Base-by-base conservation (phyloP, 2,888 invertebrate genomes). In the Temnothorax ravouxi region DNA sequence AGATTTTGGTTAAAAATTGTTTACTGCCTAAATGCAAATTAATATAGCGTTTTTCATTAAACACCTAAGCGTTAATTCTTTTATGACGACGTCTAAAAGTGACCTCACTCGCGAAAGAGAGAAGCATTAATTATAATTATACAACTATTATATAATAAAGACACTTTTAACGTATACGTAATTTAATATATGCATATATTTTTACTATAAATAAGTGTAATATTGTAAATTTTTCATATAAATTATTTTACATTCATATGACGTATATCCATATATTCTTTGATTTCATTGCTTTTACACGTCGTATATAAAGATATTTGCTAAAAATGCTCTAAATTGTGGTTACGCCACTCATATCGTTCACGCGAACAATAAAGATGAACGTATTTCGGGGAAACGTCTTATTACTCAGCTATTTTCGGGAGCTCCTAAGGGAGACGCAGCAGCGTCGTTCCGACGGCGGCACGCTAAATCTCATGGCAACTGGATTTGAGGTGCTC, bases 381-480 rank as follows among this genome's bases (percentile, higher is more conserved):
- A 50, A 38, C 21, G 50, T 62, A 34, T 62, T 62, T 11, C 21
- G 21, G 21, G 6, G 18, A 18, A 50, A 50, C 21, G 50, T 62
- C 38, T 75, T 62, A 75, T 75, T 75, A 62, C 38, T 76, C 62
- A 52, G 62, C 25, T n/a, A 21, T 62, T 76, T 76, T 76, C 38
- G 62, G 21, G 44, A 21, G 50, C 13, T 62, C 47, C 47, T n/a
- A 11, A 54, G 47, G 34, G 21, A 47, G 8, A 74, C 61, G 61
- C n/a, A 21, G 38, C 29, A 38, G 15, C 34, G 29, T 62, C 38
- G 21, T 50, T 62, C 50, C 50, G 38, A 11, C 15, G 61, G 34
- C 38, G 11, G 15, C 25, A 52, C 75, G 38, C 25, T 62, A 50
- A 62, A 75, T 75, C 75, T 62, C 75, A 62, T 6, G 34, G 75